Conservation (phyloP, 1,140 invertebrate genomes). For the Drosophila takahashii region DNA sequence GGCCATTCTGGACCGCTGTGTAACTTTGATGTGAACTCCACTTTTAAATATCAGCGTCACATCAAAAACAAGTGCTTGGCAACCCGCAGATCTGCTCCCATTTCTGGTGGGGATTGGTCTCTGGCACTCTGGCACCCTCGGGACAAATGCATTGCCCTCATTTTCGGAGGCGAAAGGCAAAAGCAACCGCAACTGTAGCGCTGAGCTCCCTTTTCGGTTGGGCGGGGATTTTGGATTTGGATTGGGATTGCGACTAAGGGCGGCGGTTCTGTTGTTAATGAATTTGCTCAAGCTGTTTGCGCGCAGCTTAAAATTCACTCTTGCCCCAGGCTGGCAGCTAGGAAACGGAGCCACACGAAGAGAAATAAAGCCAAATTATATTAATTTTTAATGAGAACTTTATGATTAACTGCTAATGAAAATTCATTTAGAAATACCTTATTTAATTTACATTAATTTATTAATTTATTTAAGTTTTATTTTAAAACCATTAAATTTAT, state of each 20-base stretch:
- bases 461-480: background rate
- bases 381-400: background rate
- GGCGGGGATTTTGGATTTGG: conserved; percentile 13
- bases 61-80: conserved; percentile 72
- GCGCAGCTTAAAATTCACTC: conserved; percentile 39
- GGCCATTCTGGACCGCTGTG: conserved; percentile 36
- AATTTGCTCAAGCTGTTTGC: conserved; percentile 55
- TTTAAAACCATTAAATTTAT: background rate
- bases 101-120: conserved; percentile 21
- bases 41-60: conserved; percentile 80
- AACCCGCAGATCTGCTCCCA: conserved; percentile 44
- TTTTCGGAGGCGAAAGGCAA: conserved; percentile 61
- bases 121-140: conserved; percentile 44
- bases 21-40: conserved; percentile 67
- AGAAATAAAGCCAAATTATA: background rate
- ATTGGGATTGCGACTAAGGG: background rate
- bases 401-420: no score
- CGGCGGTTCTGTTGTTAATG: conserved; percentile 41
- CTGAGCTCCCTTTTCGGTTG: conserved; percentile 5
- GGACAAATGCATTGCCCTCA: conserved; percentile 75
- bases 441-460: no score
- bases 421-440: no score
- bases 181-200: conserved; percentile 61
- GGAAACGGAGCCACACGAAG: conserved; percentile 8
- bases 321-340: conserved; percentile 1